Evolutionary conservation across 2,113 vertebrate genomes (phyloP), one percentile per base, ranked within the genome.

Genomic region (Ictalurus punctatus): DNA sequence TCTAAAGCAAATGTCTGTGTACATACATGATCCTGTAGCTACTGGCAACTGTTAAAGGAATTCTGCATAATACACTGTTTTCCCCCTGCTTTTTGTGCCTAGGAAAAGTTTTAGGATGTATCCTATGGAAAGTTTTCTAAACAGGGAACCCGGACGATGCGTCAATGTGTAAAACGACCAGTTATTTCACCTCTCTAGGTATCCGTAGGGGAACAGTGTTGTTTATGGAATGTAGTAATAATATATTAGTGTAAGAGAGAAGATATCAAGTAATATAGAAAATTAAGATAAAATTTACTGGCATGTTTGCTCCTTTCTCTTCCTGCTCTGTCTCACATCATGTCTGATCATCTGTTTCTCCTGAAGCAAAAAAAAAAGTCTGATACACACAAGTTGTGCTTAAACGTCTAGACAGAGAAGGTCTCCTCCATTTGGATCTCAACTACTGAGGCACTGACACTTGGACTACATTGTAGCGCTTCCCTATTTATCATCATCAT

Each of bases 301-400:
- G 78, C 27, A 30, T 30, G 30, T 40, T 40, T 25, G 30, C 21
- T 83, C 10, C 84, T 79, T 84, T n/a, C 61, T 85, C 76, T 65
- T 86, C 87, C 90, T 30, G 85, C 48, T 58, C 59, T 25, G 23
- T 84, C 27, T 87, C 12, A 34, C 83, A 85, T 90, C 73, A 73
- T 44, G 89, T 91, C 92, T 81, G 59, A 90, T 92, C 86, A 54
- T 74, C n/a, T 30, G 67, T 65, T 37, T 90, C 86, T 74, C 54
- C 74, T 91, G 12, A 90, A 90, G 61, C 19, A 88, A 82, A 86
- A 87, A 65, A 6, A 21, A 79, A 34, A 13, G 37, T 21, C 63
- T 25, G 44, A 56, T 65, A 40, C 10, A 83, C 59, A 88, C 76
- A 78, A 16, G 48, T 17, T 52, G 71, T 48, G 76, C 25, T n/a